phyloP scores from a whole-genome alignment of 1,140 invertebrate genomes.

The Philaenus spumarius region DNA sequence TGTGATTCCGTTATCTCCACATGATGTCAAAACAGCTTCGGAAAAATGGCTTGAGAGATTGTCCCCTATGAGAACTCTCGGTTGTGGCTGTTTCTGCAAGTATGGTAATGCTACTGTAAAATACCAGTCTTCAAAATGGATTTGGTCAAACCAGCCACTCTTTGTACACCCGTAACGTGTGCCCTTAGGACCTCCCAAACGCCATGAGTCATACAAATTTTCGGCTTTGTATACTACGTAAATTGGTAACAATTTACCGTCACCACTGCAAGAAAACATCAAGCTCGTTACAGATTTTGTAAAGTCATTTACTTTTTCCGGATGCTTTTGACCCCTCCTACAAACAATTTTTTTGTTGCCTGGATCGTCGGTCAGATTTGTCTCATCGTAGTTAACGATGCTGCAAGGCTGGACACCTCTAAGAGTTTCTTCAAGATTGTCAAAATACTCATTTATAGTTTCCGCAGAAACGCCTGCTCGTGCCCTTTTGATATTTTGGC shows the following conservation, averaged over 20 bases:
- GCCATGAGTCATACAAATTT: conserved; percentile 26
- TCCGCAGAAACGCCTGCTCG: too few species aligned
- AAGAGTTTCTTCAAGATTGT: conserved; percentile 29
- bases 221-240: conserved; percentile 24
- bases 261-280: conserved; percentile 5
- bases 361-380: conserved; percentile 37
- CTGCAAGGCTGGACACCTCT: conserved; percentile 30
- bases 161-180: conserved; percentile 10
- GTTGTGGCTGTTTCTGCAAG: conserved; percentile 2
- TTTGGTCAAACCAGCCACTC: conserved; percentile 31
- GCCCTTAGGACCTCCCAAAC: conserved; percentile 21
- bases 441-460: conserved; percentile 30
- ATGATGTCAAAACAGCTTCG: conserved; percentile 18
- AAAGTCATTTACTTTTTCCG: conserved; percentile 15
- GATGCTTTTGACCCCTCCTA: conserved; percentile 20
- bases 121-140: conserved; percentile 32
- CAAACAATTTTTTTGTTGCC: conserved; percentile 29
- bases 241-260: conserved; percentile 2
- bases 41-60: conserved; percentile 30
- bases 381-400: conserved; percentile 41
- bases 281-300: conserved; percentile 12
- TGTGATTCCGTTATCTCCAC: conserved; percentile 21
- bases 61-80: conserved; percentile 29
- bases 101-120: not conserved
- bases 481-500: not conserved